These are phyloP conservation scores for Eilema caniola DNA, from an alignment of 2,888 invertebrate genomes.

Conservation along the genomic window DNA sequence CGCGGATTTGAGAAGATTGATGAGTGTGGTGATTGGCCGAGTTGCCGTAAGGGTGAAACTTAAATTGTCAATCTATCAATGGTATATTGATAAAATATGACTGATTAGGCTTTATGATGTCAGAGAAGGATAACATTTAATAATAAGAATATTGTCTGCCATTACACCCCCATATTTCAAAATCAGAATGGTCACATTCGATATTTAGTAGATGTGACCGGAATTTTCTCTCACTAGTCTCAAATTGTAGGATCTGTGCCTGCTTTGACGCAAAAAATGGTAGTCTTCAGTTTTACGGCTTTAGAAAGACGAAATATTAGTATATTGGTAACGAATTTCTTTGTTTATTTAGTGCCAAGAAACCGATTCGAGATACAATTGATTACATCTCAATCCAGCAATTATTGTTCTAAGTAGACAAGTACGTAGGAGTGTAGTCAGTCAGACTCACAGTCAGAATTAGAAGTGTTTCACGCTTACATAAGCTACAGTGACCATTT, in stretches of 20 bases:
- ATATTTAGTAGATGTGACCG: neutral
- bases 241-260: too few relatives aligned
- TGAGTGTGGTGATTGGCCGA: slow-evolving; percentile 27
- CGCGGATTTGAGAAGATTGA: slow-evolving; percentile 50
- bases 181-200: neutral
- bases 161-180: neutral
- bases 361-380: too few relatives aligned
- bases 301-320: neutral
- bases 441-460: too few relatives aligned
- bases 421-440: too few relatives aligned
- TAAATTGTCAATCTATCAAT: slow-evolving; percentile 10
- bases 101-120: slow-evolving; percentile 24
- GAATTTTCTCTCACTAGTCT: neutral
- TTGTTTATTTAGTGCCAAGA: too few relatives aligned
- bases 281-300: neutral
- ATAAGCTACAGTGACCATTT: too few relatives aligned
- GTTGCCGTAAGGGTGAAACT: slow-evolving; percentile 28
- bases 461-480: too few relatives aligned
- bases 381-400: too few relatives aligned
- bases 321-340: too few relatives aligned
- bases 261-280: neutral
- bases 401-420: too few relatives aligned
- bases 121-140: neutral
- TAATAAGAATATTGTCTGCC: neutral
- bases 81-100: slow-evolving; percentile 31